A percentile compares a stretch with the other conserved stretches of the same genome.
Evolutionary conservation across 2,888 invertebrate species (phyloP).

Genomic region (Syrista parreyssii): DNA sequence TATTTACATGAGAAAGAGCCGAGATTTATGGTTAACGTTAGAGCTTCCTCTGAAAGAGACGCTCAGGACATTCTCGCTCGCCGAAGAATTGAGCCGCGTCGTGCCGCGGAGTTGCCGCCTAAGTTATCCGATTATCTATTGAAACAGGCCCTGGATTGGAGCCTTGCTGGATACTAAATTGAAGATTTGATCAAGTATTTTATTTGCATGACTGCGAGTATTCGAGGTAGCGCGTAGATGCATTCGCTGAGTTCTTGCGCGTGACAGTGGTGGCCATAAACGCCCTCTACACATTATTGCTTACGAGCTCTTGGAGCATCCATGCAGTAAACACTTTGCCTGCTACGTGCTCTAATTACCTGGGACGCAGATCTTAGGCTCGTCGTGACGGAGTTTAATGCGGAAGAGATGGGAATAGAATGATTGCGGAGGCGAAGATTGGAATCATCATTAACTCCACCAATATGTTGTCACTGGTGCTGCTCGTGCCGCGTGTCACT

Average conservation of each 20-base stretch:
- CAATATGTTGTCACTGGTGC: neutral
- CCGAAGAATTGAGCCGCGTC: no score
- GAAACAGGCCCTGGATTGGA: no score
- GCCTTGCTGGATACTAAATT: no score
- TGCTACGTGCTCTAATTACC: constrained; percentile 19
- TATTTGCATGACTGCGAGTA: no score
- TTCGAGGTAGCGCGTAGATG: neutral
- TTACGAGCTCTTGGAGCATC: constrained; percentile 21
- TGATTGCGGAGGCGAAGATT: constrained; percentile 10
- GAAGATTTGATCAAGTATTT: no score
- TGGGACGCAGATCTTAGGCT: neutral
- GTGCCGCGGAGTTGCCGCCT: no score
- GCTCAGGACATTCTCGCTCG: neutral
- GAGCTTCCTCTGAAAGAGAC: constrained; percentile 9
- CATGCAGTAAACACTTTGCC: constrained; percentile 2
- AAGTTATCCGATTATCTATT: no score
- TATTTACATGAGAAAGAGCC: constrained; percentile 55
- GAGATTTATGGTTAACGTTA: constrained; percentile 52
- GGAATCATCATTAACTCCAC: constrained; percentile 20
- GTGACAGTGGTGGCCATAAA: constrained; percentile 10
- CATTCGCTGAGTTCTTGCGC: neutral
- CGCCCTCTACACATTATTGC: constrained; percentile 22
- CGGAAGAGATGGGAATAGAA: neutral
- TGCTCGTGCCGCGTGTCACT: neutral
- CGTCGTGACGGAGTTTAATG: constrained; percentile 1